Evolutionary conservation across 1,140 invertebrate species (phyloP).

Genomic region (Drosophila murphyi): DNA sequence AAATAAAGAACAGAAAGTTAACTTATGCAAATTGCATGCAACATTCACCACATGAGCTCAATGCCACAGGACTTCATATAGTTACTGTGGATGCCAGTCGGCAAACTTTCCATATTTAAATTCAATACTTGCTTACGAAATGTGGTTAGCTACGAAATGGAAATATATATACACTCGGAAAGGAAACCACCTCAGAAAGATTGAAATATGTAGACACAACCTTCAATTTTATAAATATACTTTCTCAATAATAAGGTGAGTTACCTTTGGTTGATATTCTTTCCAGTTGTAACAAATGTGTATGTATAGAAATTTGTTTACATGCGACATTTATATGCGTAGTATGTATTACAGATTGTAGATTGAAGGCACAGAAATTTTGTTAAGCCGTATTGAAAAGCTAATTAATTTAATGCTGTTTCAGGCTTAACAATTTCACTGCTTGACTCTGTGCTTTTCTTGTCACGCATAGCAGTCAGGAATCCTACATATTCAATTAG

Average conservation of each 20-base stretch:
- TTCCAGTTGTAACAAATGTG: too few relatives aligned
- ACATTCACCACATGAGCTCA: constrained; percentile 17
- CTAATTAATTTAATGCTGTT: constrained; percentile 70
- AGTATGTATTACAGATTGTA: background rate
- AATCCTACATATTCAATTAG: constrained; percentile 71
- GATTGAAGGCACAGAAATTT: too few relatives aligned
- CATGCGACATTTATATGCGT: background rate
- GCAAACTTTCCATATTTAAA: constrained; percentile 3
- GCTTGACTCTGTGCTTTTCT: background rate
- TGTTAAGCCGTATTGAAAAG: constrained; percentile 12
- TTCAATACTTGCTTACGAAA: background rate
- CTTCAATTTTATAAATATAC: too few relatives aligned
- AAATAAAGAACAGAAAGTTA: background rate
- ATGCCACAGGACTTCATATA: background rate
- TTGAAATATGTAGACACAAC: too few relatives aligned
- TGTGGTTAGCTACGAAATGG: background rate
- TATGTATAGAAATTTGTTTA: background rate
- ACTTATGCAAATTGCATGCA: constrained; percentile 24
- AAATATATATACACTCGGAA: background rate
- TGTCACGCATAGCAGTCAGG: constrained; percentile 24
- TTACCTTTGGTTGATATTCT: too few relatives aligned
- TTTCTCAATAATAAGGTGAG: too few relatives aligned
- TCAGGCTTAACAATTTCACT: constrained; percentile 36
- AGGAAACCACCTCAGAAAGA: too few relatives aligned
- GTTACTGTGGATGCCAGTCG: background rate